Evolutionary conservation across 1,140 invertebrate species (phyloP), one percentile per base, ranked within the genome.

Genomic region (Eumaeus atala): DNA sequence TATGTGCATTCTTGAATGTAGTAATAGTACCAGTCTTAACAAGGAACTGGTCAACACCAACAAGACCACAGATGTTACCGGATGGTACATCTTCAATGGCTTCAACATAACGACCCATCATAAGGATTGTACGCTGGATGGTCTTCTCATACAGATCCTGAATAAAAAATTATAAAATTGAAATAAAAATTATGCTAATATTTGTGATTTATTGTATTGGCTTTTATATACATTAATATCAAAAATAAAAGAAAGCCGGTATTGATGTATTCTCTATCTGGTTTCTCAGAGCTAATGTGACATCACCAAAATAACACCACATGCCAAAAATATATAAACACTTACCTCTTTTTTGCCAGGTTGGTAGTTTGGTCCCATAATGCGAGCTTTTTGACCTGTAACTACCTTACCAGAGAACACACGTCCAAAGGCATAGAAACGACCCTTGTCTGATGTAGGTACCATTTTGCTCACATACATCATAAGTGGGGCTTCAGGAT

Each of bases 391-490:
- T 92, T 95, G 91, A 56, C 98, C 98, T 62, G 98, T 99, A 53
- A 76, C 54, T 9, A 94, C 95, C 86, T 95, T 97, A 70, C 98
- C 98, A 74, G 98, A 96, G 90, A 99, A 99, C 7, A 99, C 98
- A 91, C 98, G 97, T 59, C 98, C 98, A 84, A 99, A 99, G 54
- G 98, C 98, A 89, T 99, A 99, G 92, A 99, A 99, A 86, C 98
- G 93, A 63, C 98, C 98, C 89, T 99, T 99, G 87, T 99, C 98
- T 38, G 96, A 95, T 5, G 98, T 99, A 55, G 98, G 98, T 87
- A 99, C 98, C 98, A 99, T 99, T 90, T 99, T 99, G 17, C 97
- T 99, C 62, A 99, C 92, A 91, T 99, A 99, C 98, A 99, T 99
- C 98, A 99, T 99, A 21, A 99, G 91, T 16, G 97, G 98, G 64